Evolutionary conservation across 2,797 vertebrate species (phyloP), one percentile per base, ranked within the genome.

Genomic region (Xenentodon cancila): DNA sequence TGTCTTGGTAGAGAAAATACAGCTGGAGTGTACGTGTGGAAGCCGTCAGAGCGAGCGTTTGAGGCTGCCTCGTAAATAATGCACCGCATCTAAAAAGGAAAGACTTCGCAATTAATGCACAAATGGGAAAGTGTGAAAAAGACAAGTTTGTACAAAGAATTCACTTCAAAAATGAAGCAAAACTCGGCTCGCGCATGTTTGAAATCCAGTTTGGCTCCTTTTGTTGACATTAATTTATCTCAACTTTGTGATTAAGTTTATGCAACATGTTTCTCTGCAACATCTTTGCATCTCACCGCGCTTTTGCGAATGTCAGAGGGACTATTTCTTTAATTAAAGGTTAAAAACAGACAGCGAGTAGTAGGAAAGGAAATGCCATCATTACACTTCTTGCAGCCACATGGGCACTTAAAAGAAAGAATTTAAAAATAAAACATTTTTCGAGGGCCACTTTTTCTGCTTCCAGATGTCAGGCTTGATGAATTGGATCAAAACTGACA

Each of bases 51-150:
- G 72, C 69, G 53, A 13, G 60, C 27, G 75, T 85, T 82, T 85
- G 80, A 85, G 88, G 81, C 81, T 71, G 71, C 19, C 44, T 74
- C 81, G 88, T 91, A 69, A 91, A 91, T 91, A 90, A 91, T 91
- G 89, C 80, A 88, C 66, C 7, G 52, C 59, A 3, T 81, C 84
- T 85, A 88, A 91, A 88, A 90, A 87, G 75, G 71, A 73, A 90
- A 84, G 87, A 75, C 75, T 89, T 75, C 77, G 76, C 85, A 80
- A 86, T 89, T 86, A 87, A 87, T 84, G 84, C 84, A 84, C 87
- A 87, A 90, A 90, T 62, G 79, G 67, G 64, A 68, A 78, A 68
- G 34, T 63, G 65, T 48, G 61, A 84, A 65, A 80, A 70, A 76
- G 54, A 72, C 55, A 73, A 81, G 18, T 84, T 82, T 68, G 42